These are phyloP conservation scores for Cyrtonyx montezumae DNA, from an alignment of 2,113 vertebrate genomes.

Conservation along the genomic window DNA sequence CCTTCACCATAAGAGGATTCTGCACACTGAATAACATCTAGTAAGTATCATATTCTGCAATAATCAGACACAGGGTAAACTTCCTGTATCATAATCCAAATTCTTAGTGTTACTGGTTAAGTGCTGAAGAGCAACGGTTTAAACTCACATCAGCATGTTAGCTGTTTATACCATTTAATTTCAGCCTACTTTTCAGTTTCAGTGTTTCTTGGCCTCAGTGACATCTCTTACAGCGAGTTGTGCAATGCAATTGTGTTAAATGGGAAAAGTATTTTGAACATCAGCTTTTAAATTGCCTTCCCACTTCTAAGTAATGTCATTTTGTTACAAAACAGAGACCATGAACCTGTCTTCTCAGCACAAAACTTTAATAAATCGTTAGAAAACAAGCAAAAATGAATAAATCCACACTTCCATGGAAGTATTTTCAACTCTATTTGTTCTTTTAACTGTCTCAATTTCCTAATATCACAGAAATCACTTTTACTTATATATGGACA, in stretches of 20 bases:
- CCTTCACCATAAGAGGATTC: conserved; percentile 4
- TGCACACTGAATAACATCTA: not conserved
- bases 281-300: not conserved
- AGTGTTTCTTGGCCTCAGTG: not conserved
- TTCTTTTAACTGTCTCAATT: not conserved
- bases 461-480: too few relatives aligned
- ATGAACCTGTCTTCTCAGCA: not conserved
- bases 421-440: not conserved
- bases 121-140: not conserved
- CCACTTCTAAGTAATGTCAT: not conserved
- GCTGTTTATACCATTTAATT: not conserved
- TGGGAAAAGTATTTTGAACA: not conserved
- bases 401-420: not conserved
- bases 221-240: not conserved
- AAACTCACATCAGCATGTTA: not conserved
- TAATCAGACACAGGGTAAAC: not conserved
- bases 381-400: not conserved
- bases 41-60: not conserved
- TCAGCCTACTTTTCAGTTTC: not conserved
- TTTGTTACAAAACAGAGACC: not conserved
- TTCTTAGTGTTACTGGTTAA: too few relatives aligned
- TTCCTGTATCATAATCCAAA: not conserved
- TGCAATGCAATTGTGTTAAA: not conserved
- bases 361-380: not conserved
- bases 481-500: not conserved